Evolutionary conservation across 2,888 invertebrate genomes (phyloP).

Genomic region (Hydrotaea diabolus): DNA sequence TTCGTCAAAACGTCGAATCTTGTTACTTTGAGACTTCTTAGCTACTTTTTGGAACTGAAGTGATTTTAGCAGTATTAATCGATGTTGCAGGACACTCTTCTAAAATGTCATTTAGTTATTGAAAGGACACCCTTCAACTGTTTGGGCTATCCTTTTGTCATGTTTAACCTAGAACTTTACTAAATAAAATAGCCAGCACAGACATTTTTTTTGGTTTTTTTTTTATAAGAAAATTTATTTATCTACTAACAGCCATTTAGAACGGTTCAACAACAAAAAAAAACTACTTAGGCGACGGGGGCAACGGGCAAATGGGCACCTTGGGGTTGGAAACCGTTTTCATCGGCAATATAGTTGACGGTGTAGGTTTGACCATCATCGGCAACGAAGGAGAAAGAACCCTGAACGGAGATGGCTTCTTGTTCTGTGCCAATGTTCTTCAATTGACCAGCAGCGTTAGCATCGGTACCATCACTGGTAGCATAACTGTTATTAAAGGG

Average conservation of each 20-base stretch:
- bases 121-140: too few relatives aligned
- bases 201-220: not conserved
- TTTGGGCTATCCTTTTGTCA: too few relatives aligned
- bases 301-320: slow-evolving; percentile 74
- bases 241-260: slow-evolving; percentile 45
- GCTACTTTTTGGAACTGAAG: too few relatives aligned
- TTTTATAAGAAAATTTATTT: slow-evolving; percentile 5
- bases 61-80: too few relatives aligned
- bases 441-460: slow-evolving; percentile 81
- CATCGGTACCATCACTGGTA: slow-evolving; percentile 82
- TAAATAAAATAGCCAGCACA: not conserved
- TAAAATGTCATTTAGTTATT: too few relatives aligned
- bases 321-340: slow-evolving; percentile 79
- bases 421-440: slow-evolving; percentile 82
- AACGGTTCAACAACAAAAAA: slow-evolving; percentile 35
- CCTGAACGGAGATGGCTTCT: slow-evolving; percentile 81
- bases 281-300: slow-evolving; percentile 59
- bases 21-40: too few relatives aligned
- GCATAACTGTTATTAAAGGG: slow-evolving; percentile 78
- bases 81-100: too few relatives aligned
- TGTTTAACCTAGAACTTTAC: too few relatives aligned
- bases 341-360: slow-evolving; percentile 80
- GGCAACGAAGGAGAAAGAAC: slow-evolving; percentile 82
- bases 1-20: too few relatives aligned
- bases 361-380: slow-evolving; percentile 83